Percentiles rank a stretch among this genome's conserved stretches.
Evolutionary conservation across 2,888 invertebrate genomes (phyloP).

Genomic region (Habrosyne pyritoides): DNA sequence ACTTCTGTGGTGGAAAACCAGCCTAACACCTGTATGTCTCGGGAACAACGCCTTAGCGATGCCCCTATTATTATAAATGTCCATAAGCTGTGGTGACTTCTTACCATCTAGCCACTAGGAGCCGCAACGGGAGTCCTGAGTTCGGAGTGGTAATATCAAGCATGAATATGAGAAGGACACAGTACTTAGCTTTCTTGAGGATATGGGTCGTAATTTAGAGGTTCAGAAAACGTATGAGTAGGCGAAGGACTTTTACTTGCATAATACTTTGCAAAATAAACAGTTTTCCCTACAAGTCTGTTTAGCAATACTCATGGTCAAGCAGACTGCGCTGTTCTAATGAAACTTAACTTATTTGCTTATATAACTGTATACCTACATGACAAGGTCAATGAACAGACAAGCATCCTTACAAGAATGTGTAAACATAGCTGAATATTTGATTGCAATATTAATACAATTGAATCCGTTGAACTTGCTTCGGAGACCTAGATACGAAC

Average conservation of each 20-base stretch:
- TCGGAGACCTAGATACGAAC: not conserved
- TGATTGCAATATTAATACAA: not conserved
- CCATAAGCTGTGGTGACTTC: too few relatives aligned
- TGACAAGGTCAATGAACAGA: not conserved
- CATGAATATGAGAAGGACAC: too few relatives aligned
- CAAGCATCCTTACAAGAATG: not conserved
- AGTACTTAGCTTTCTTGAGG: too few relatives aligned
- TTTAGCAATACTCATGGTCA: not conserved
- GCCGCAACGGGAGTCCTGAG: too few relatives aligned
- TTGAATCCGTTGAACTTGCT: not conserved
- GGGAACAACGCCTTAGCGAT: too few relatives aligned
- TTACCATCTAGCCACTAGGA: too few relatives aligned
- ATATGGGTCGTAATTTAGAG: too few relatives aligned
- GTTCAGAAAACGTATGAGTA: not conserved
- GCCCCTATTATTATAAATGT: too few relatives aligned
- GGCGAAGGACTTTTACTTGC: not conserved
- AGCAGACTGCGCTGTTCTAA: not conserved
- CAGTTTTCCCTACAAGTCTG: not conserved
- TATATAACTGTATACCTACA: not conserved
- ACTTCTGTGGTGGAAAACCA: too few relatives aligned
- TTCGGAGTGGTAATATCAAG: too few relatives aligned
- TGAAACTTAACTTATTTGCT: not conserved
- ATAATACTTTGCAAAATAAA: not conserved
- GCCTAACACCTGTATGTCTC: too few relatives aligned
- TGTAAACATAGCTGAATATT: not conserved